Base-by-base conservation (phyloP, 2,113 vertebrate genomes). In the Pachyramphus minor region DNA sequence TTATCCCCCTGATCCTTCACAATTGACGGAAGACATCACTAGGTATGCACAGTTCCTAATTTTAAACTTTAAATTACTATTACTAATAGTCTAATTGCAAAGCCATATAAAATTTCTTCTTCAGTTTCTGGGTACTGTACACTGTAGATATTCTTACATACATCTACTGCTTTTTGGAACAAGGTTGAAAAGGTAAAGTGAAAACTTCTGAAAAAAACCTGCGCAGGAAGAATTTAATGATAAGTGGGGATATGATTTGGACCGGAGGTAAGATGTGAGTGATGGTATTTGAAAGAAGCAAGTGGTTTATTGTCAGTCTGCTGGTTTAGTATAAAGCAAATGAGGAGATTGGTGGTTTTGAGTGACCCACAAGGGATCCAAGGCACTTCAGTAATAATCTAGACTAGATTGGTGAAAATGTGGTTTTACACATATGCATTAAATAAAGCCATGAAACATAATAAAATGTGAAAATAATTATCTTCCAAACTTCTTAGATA, bases 1-100 rank as follows among this genome's bases (percentile, higher is more conserved):
- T 97, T 99, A 99, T 97, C 99, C 99, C 83, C 99, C 99, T 14
- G 99, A 99, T 96, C 99, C 99, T 20, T 99, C 99, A 45, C 99
- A 99, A 75, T 85, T 99, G 95, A 99, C 98, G 55, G 99, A 99
- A 97, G 99, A 99, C 97, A 99, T 99, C 88, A 99, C 99, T 95
- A 99, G 99, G 99, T 99, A 98, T 16, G 91, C 49, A 22, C 14
- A 35, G 44, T 47, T 72, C 33, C n/a, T 69, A 74, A 82, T 77
- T 76, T 63, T 23, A 71, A 83, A 72, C 8, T 87, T 91, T 4
- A 86, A 50, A 20, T 42, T 31, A 21, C 2, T 73, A 2, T 41
- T 31, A 21, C 2, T 73, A 2, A 41, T 67, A 41, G 14, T 68
- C 8, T 68, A 28, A 69, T 66, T 76, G 56, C 30, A 81, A 84